Base-by-base conservation (phyloP, 1,140 invertebrate genomes). In the Drosophila teissieri region DNA sequence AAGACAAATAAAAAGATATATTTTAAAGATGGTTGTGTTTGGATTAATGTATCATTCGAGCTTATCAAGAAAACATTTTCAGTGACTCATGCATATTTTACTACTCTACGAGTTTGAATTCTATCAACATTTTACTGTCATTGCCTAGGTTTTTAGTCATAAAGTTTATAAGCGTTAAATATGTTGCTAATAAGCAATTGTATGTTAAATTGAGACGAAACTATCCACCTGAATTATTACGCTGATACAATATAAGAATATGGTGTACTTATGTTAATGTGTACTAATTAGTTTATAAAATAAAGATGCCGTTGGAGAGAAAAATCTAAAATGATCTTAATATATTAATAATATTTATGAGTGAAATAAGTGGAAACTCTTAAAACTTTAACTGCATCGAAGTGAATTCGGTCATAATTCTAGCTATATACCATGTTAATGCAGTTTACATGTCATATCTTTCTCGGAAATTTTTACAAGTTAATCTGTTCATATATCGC, bases 1-100 rank as follows among this genome's bases (percentile, higher is more conserved):
- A 36, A 1, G 11, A 36, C 19, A 3, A 31, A 31, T 31, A 56
- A 19, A 1, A 15, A 51, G 36, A 51, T 51, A 64, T 36, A 64
- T 12, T 24, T 19, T n/a, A 4, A 11, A 54, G 11, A 17, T 19
- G 31, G 49, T 19, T 52, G 31, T 52, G 49, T 52, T 36, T 52
- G 31, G 5, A 52, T 24, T 17, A 12, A n/a, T 36, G 14, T 52
- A 48, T 3, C 12, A 14, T n/a, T 7, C 0, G 1, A n/a, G 12
- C 12, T 46, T 48, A 34, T 19, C 22, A 17, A 36, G 17, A 52
- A 51, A 31, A 51, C 22, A 15, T 4, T 17, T 51, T 51, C 48
- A 51, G 48, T 51, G 48, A 51, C 27, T 31, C 19, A 19, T 19
- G 19, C n/a, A 27, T 49, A 15, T 6, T 11, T 10, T 17, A n/a